A percentile compares a stretch with the other conserved stretches of the same genome.
Evolutionary conservation across 2,888 invertebrate species (phyloP).

Genomic region (Lasioglossum leucozonium): DNA sequence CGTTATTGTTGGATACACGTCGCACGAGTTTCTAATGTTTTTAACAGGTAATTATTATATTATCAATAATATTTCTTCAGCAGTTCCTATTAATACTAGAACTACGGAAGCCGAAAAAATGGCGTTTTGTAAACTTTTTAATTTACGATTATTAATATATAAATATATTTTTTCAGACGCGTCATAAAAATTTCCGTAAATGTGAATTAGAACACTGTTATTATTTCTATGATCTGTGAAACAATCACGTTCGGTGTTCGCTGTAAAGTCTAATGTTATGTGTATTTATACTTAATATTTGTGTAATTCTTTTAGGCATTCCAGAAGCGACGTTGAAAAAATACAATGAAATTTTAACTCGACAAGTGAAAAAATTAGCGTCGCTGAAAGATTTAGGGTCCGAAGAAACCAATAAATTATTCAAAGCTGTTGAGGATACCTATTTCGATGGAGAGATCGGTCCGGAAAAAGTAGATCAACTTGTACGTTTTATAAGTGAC

Average conservation of each 20-base stretch:
- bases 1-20: constrained; percentile 85
- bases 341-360: not conserved
- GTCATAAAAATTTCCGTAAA: no score
- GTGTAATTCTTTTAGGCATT: not conserved
- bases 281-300: not conserved
- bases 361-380: not conserved
- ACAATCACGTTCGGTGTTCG: not conserved
- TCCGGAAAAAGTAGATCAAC: constrained; percentile 83
- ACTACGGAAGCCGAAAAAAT: no score
- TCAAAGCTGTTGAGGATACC: constrained; percentile 81
- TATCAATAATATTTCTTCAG: not conserved
- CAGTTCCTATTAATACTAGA: not conserved
- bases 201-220: not conserved
- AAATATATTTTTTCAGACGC: not conserved
- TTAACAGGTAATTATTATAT: constrained; percentile 40
- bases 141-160: constrained; percentile 1
- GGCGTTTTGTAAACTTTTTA: not conserved
- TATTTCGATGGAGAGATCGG: constrained; percentile 85
- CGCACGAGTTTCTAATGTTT: constrained; percentile 66
- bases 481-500: constrained; percentile 86
- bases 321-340: not conserved
- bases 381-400: not conserved
- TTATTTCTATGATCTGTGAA: not conserved
- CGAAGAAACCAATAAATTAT: not conserved
- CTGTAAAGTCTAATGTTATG: not conserved